Evolutionary conservation across 1,140 invertebrate species (phyloP), one percentile per base, ranked within the genome.

Genomic region (Hormaphis cornu): DNA sequence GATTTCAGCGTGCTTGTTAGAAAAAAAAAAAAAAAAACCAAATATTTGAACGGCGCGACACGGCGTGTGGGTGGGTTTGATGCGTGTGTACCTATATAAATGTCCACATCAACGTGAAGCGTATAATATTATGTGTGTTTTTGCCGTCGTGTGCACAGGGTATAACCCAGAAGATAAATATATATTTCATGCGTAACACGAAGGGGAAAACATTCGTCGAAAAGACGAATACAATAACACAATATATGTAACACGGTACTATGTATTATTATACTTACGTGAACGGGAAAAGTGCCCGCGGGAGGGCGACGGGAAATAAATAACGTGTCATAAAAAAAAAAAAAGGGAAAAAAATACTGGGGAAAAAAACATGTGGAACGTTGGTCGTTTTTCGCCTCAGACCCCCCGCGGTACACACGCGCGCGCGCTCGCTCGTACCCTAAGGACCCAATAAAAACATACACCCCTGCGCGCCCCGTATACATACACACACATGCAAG

Each of bases 211-310:
- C 54, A 24, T 58, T 58, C n/a, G 54, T 58, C 35, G 66, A 75
- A 75, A 73, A 71, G n/a, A n/a, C n/a, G 72, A 74, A 70, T 71
- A 69, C 53, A 70, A 53, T n/a, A n/a, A n/a, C n/a, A n/a, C n/a
- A n/a, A n/a, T n/a, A n/a, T n/a, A n/a, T n/a, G n/a, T n/a, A n/a
- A n/a, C n/a, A n/a, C n/a, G n/a, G n/a, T n/a, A n/a, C n/a, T n/a
- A n/a, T n/a, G n/a, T n/a, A n/a, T n/a, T n/a, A n/a, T n/a, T n/a
- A n/a, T n/a, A n/a, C n/a, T n/a, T n/a, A n/a, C n/a, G n/a, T n/a
- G n/a, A n/a, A n/a, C n/a, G n/a, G 59, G 44, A 73, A 56, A 52
- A 72, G 69, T 66, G 70, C 53, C 72, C 30, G 48, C 72, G 33
- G 35, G 28, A 69, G 37, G 72, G 14, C 37, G 56, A 24, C 33